These are phyloP conservation scores for Diacarnus erythraeanus DNA, from an alignment of 37 sponge, comb jelly and placozoan species.

Conservation along the genomic window DNA sequence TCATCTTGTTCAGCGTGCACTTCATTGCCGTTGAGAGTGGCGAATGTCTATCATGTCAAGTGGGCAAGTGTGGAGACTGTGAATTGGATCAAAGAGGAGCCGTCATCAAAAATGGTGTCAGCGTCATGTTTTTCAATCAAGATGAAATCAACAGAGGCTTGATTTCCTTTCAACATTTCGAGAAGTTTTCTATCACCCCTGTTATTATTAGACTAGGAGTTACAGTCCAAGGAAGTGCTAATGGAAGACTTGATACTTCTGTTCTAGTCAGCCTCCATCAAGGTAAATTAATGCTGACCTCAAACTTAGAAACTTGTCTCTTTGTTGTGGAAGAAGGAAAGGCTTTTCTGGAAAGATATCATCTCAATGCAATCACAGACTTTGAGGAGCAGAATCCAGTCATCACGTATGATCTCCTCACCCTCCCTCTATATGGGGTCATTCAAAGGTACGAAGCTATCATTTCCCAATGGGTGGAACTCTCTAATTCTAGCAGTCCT, in stretches of 20 bases:
- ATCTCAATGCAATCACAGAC: constrained; percentile 34
- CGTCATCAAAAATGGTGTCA: background rate
- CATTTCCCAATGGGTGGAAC: background rate
- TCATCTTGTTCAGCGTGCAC: constrained; percentile 2
- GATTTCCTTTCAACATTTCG: constrained; percentile 46
- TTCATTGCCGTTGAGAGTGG: background rate
- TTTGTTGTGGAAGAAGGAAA: constrained; percentile 14
- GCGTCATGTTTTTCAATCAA: constrained; percentile 24
- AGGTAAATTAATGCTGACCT: constrained; percentile 10
- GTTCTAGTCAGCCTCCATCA: constrained; percentile 11
- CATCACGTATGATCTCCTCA: constrained; percentile 15
- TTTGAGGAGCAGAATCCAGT: constrained; percentile 48
- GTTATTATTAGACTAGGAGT: constrained; percentile 7
- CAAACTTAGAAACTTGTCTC: constrained; percentile 4
- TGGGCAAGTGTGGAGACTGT: background rate
- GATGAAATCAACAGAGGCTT: constrained; percentile 12
- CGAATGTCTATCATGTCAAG: constrained; percentile 1
- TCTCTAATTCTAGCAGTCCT: background rate
- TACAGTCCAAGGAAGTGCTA: background rate
- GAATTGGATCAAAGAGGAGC: background rate
- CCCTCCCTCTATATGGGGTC: constrained; percentile 5
- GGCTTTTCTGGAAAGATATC: background rate
- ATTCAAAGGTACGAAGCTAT: background rate
- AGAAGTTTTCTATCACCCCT: background rate
- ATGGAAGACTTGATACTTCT: background rate